Conservation (phyloP, 2,113 vertebrate species). For the Aegotheles bennettii region DNA sequence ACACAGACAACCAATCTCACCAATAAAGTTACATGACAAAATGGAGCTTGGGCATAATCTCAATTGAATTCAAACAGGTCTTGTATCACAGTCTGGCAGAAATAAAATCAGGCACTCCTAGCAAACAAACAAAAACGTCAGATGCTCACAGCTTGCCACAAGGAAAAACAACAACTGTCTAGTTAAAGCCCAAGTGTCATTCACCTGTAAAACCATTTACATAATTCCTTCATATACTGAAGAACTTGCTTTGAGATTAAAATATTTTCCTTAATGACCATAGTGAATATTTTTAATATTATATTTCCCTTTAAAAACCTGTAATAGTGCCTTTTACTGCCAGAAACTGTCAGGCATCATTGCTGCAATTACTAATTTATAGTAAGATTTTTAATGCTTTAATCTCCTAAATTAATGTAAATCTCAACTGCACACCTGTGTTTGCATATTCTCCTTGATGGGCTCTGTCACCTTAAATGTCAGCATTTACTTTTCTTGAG, state of each 20-base stretch:
- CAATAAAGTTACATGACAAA: not conserved
- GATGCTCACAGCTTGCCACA: not conserved
- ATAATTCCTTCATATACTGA: not conserved
- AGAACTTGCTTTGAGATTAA: not conserved
- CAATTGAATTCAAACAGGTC: not conserved
- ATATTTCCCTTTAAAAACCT: constrained; percentile 6
- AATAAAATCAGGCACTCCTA: not conserved
- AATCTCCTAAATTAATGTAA: constrained; percentile 43
- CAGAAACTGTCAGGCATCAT: constrained; percentile 26
- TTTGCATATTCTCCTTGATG: constrained; percentile 39
- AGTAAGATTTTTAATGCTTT: constrained; percentile 56
- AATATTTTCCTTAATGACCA: not conserved
- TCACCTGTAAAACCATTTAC: not conserved
- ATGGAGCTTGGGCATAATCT: not conserved
- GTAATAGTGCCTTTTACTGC: constrained; percentile 1
- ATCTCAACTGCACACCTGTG: constrained; percentile 54
- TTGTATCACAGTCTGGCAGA: not conserved
- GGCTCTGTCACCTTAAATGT: constrained; percentile 38
- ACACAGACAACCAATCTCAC: not conserved
- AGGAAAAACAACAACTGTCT: not conserved
- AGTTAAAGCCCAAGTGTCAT: not conserved
- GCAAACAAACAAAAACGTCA: not conserved
- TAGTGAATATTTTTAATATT: not conserved
- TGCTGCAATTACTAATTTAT: constrained; percentile 38
- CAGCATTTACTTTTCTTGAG: constrained; percentile 19